Evolutionary conservation across 2,797 vertebrate genomes (phyloP), one percentile per base, ranked within the genome.

Genomic region (Hylomyscus alleni): DNA sequence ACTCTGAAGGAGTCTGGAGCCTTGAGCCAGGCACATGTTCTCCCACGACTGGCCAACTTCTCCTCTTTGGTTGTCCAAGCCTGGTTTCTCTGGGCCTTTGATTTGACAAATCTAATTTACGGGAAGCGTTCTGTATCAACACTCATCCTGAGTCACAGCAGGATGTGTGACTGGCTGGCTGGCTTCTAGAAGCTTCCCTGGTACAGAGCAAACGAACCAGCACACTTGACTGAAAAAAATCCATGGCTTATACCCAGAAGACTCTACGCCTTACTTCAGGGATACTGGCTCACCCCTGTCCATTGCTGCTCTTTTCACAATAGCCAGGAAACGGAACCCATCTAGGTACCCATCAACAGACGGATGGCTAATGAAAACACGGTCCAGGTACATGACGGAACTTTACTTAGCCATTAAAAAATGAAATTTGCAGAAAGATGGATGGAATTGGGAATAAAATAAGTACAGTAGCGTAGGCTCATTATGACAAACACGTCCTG

Each of bases 1-100:
- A 6, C 24, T 72, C n/a, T 1, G 1, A 20, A 17, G n/a, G 47
- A 67, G 24, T 34, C 34, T 26, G 5, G 34, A 22, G 12, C 73
- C 40, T 29, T 72, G 24, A 22, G 1, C 52, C 1, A 0, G 31
- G 26, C 19, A 3, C 10, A 22, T 13, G 0, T 0, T n/a, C n/a
- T 34, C 50, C 5, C 0, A 24, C 0, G 14, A 76, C n/a, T 3
- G 15, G 7, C 20, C 34, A 15, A 26, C 62, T 47, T 82, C 73
- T 81, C 77, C 26, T 37, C 10, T 14, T 50, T 34, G 44, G 12
- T 13, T 13, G 13, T n/a, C 65, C 8, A 20, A 22, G 47, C 6
- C 76, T 77, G 82, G 50, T 78, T 62, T 90, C 88, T 47, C 10
- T 11, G 15, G 29, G 31, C 73, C 78, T 54, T 50, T 90, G 67